Evolutionary conservation across 2,797 vertebrate species (phyloP).

Genomic region (Anableps anableps): DNA sequence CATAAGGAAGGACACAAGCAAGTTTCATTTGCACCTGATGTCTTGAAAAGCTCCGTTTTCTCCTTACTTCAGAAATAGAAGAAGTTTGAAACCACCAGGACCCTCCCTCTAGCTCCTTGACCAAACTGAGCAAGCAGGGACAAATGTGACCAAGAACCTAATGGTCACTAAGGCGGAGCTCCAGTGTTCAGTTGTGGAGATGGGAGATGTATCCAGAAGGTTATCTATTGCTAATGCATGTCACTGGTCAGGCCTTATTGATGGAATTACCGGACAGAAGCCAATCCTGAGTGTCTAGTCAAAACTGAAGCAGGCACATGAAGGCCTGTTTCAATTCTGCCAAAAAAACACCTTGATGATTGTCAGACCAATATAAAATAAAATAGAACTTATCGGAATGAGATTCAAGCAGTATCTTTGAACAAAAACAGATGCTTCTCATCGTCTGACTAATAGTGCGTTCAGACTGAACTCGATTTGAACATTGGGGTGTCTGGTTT

Average conservation of each 20-base stretch:
- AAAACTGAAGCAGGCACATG: neutral
- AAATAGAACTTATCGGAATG: neutral
- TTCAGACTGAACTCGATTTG: no score
- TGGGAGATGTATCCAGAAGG: neutral
- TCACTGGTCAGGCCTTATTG: neutral
- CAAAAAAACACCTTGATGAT: neutral
- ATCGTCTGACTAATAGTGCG: no score
- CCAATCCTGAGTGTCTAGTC: no score
- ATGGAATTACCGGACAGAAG: neutral
- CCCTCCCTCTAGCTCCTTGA: no score
- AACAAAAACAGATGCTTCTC: neutral
- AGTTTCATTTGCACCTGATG: no score
- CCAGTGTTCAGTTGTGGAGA: neutral
- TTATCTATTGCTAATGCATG: neutral
- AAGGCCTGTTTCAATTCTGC: no score
- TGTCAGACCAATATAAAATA: neutral
- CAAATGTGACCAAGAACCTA: no score
- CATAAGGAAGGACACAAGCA: neutral
- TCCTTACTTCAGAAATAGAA: neutral
- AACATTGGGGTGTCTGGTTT: no score
- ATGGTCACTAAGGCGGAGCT: no score
- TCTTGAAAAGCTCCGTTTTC: neutral
- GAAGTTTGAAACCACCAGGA: neutral
- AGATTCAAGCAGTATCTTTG: neutral
- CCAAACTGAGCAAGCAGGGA: no score